A percentile compares a stretch with the other conserved stretches of the same genome.
Conservation (phyloP, 2,888 invertebrate species). For the Eilema depressum region DNA sequence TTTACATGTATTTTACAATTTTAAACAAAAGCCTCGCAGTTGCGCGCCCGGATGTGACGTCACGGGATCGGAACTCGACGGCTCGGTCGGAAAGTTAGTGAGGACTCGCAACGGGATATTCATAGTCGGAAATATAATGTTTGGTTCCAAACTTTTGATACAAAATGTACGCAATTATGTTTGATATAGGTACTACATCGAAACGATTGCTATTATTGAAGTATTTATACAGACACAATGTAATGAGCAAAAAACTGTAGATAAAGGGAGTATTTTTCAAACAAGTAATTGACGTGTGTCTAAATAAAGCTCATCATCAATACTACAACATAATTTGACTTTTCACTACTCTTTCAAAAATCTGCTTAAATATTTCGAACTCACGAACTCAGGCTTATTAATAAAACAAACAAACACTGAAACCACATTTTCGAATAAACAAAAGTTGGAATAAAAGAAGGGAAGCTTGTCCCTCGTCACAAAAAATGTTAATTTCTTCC, state of each 20-base stretch:
- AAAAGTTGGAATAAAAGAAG: constrained; percentile 30
- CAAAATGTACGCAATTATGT: neutral
- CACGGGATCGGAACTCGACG: constrained; percentile 55
- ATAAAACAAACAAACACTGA: constrained; percentile 36
- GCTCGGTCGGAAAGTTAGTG: constrained; percentile 43
- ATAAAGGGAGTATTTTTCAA: neutral
- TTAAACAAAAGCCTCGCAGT: constrained; percentile 50
- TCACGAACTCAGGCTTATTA: neutral
- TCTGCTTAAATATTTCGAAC: neutral
- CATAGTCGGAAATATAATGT: constrained; percentile 29
- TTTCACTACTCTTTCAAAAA: neutral
- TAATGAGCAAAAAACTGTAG: no score
- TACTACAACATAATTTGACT: neutral
- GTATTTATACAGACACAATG: no score
- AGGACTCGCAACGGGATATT: constrained; percentile 39
- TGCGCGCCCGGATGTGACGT: constrained; percentile 52
- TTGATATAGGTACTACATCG: no score
- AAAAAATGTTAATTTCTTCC: constrained; percentile 50
- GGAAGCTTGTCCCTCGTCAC: constrained; percentile 37
- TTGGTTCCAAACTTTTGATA: constrained; percentile 12
- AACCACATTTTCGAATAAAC: constrained; percentile 38
- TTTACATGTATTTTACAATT: constrained; percentile 57
- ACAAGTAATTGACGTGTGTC: neutral
- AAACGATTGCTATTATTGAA: no score
- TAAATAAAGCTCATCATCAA: no score